Percentiles rank a stretch among this genome's conserved stretches.
Conservation (phyloP, 2,888 invertebrate species). For the Andrena fulva region DNA sequence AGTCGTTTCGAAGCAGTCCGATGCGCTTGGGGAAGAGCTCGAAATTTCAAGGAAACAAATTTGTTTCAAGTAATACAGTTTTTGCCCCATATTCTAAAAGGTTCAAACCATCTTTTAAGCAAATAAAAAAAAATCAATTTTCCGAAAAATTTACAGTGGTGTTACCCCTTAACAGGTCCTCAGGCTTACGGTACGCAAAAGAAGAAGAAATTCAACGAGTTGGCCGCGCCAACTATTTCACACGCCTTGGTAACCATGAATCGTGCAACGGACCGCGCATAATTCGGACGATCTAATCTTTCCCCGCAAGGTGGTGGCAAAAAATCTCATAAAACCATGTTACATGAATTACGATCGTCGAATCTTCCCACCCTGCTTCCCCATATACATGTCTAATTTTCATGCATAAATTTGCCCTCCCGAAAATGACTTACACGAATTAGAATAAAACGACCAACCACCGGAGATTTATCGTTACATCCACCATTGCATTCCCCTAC, state of each 20-base stretch:
- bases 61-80: no score
- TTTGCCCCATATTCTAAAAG: no score
- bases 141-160: no score
- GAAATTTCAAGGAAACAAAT: no score
- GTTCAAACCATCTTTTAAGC: no score
- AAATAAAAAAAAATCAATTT: no score
- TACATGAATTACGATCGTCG: slow-evolving; percentile 54
- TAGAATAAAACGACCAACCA: slow-evolving; percentile 18
- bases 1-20: no score
- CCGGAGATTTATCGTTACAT: slow-evolving; percentile 19
- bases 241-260: slow-evolving; percentile 46
- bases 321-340: slow-evolving; percentile 52
- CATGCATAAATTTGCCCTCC: slow-evolving; percentile 47
- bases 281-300: slow-evolving; percentile 66
- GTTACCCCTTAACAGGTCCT: no score
- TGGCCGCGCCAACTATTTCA: slow-evolving; percentile 28
- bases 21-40: no score
- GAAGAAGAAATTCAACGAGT: slow-evolving; percentile 2
- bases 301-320: slow-evolving; percentile 39
- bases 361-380: slow-evolving; percentile 31
- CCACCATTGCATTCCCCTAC: background rate
- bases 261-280: slow-evolving; percentile 56
- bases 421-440: slow-evolving; percentile 20
- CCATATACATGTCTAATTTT: slow-evolving; percentile 53
- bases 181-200: background rate